Conservation (phyloP, 2,797 vertebrate genomes). For the Mastacembelus armatus region DNA sequence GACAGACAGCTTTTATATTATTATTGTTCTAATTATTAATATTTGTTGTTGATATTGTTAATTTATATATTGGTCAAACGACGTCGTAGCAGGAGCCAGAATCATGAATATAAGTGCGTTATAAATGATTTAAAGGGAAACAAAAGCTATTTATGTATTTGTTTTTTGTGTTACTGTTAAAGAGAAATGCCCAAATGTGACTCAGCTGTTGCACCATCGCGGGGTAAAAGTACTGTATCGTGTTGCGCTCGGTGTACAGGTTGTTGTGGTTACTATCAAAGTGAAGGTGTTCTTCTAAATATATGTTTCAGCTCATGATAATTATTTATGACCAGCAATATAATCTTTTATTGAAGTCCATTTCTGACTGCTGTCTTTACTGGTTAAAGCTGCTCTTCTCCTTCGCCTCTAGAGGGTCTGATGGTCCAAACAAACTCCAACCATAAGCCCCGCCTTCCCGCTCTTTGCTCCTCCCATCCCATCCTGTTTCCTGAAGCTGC, state of each 20-base stretch:
- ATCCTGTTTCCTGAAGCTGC: no score
- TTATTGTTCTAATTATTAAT: slow-evolving; percentile 76
- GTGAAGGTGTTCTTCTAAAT: slow-evolving; percentile 67
- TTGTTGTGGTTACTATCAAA: slow-evolving; percentile 68
- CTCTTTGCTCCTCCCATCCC: no score
- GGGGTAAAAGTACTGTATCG: slow-evolving; percentile 82
- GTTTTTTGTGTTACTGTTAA: slow-evolving; percentile 78
- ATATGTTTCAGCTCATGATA: slow-evolving; percentile 68
- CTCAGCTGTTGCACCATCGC: slow-evolving; percentile 70
- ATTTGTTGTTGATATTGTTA: slow-evolving; percentile 80
- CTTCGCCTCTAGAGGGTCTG: no score
- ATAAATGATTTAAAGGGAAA: slow-evolving; percentile 82
- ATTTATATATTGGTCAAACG: slow-evolving; percentile 78
- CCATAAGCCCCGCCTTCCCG: no score
- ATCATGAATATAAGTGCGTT: slow-evolving; percentile 76
- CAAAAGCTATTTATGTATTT: slow-evolving; percentile 87
- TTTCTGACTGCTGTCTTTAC: slow-evolving; percentile 44
- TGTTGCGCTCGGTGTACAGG: slow-evolving; percentile 67
- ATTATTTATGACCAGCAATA: slow-evolving; percentile 84
- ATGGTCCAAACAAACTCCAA: no score
- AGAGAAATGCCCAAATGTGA: slow-evolving; percentile 80
- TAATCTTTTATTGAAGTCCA: slow-evolving; percentile 71
- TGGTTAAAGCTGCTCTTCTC: not conserved
- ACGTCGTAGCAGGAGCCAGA: slow-evolving; percentile 79
- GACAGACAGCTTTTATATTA: slow-evolving; percentile 77